Conservation (phyloP, 2,113 vertebrate species). For the Larimichthys crocea region DNA sequence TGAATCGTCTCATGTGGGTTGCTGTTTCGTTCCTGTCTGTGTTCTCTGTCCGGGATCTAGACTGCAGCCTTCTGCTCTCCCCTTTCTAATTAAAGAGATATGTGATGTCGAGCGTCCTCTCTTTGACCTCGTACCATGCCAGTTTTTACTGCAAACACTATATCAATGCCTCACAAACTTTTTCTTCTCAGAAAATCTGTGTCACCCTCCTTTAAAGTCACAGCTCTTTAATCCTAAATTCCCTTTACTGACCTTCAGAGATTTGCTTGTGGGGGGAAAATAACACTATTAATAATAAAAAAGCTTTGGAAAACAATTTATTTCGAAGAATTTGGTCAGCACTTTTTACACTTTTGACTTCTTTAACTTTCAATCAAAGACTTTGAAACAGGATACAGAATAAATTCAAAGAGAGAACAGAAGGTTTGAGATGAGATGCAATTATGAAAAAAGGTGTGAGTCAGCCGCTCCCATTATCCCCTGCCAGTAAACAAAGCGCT, state of each 20-base stretch:
- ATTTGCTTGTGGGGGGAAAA: not conserved
- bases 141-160: slow-evolving; percentile 43
- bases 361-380: slow-evolving; percentile 27
- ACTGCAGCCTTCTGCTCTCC: slow-evolving; percentile 29
- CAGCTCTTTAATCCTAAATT: slow-evolving; percentile 23
- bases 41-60: slow-evolving; percentile 14
- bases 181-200: slow-evolving; percentile 17
- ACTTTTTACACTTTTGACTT: slow-evolving; percentile 9
- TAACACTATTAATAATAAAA: slow-evolving; percentile 28
- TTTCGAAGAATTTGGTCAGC: slow-evolving; percentile 37
- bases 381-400: slow-evolving; percentile 37
- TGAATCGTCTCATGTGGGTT: slow-evolving; percentile 38
- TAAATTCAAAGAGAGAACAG: slow-evolving; percentile 34
- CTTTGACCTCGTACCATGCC: slow-evolving; percentile 42
- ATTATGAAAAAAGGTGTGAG: slow-evolving; percentile 35
- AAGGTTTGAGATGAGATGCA: slow-evolving; percentile 41
- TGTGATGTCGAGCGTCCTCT: slow-evolving; percentile 54
- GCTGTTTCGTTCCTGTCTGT: slow-evolving; percentile 27
- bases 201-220: slow-evolving; percentile 8
- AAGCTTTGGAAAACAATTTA: slow-evolving; percentile 41
- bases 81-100: slow-evolving; percentile 59
- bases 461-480: slow-evolving; percentile 30
- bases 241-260: slow-evolving; percentile 31
- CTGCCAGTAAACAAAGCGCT: slow-evolving; percentile 42
- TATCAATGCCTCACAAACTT: slow-evolving; percentile 40